These are phyloP conservation scores for Xestia sexstrigata DNA, from an alignment of 2,888 invertebrate genomes.

Conservation along the genomic window DNA sequence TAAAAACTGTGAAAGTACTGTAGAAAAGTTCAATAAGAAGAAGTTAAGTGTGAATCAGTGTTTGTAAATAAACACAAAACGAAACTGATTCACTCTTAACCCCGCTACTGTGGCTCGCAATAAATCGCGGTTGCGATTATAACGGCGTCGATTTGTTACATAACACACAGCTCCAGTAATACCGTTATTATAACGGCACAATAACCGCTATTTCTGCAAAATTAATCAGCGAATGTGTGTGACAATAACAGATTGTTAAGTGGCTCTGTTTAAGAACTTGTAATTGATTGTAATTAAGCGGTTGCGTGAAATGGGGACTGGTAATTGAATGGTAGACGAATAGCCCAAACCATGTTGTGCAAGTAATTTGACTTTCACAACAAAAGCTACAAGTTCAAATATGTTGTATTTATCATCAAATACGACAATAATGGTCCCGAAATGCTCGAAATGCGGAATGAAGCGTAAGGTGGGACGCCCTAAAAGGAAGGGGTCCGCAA, in stretches of 20 bases:
- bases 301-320: background rate
- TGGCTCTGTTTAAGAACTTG: slow-evolving; percentile 29
- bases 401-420: background rate
- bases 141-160: slow-evolving; percentile 64
- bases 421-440: background rate
- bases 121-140: slow-evolving; percentile 64
- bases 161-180: slow-evolving; percentile 46
- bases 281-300: slow-evolving; percentile 21
- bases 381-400: background rate
- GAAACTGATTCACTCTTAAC: slow-evolving; percentile 35
- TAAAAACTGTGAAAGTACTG: no score
- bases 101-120: slow-evolving; percentile 33
- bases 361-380: background rate
- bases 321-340: background rate
- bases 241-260: slow-evolving; percentile 50
- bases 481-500: no score
- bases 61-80: slow-evolving; percentile 1
- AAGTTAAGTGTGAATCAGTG: no score
- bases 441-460: no score
- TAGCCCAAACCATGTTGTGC: no score
- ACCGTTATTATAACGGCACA: slow-evolving; percentile 57
- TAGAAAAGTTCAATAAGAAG: background rate
- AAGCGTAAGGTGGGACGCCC: no score
- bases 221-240: slow-evolving; percentile 55
- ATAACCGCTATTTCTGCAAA: slow-evolving; percentile 53